Evolutionary conservation across 2,888 invertebrate genomes (phyloP).

Genomic region (Harmothoe impar): DNA sequence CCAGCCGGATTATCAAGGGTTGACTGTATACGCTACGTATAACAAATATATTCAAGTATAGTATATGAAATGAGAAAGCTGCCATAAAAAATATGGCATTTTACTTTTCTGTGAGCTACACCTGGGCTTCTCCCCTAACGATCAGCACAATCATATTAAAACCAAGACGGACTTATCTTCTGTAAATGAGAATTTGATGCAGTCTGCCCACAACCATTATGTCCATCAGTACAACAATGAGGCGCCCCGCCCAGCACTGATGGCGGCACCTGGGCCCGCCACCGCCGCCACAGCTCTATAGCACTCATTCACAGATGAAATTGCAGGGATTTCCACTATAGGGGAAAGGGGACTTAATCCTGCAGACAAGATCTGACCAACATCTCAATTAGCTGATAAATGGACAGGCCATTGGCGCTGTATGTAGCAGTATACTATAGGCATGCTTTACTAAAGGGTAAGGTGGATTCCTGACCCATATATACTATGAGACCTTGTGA

Average conservation of each 20-base stretch:
- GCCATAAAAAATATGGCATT: no score
- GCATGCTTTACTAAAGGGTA: no score
- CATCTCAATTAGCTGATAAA: conserved; percentile 14
- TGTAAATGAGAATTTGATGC: conserved; percentile 5
- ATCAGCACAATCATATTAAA: not conserved
- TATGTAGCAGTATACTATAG: no score
- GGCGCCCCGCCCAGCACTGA: not conserved
- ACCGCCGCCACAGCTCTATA: not conserved
- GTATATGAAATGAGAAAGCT: no score
- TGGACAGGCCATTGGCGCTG: not conserved
- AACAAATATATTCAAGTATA: no score
- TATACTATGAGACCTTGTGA: no score
- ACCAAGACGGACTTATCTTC: not conserved
- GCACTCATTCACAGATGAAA: not conserved
- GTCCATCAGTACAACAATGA: conserved; percentile 25
- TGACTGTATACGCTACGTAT: no score
- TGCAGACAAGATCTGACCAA: not conserved
- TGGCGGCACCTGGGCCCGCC: conserved; percentile 11
- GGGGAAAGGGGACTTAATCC: not conserved
- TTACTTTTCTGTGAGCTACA: not conserved
- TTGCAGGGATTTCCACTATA: not conserved
- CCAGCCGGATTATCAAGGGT: no score
- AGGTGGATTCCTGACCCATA: no score
- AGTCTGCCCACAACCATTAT: not conserved
- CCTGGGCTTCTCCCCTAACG: not conserved